These are phyloP conservation scores for Cololabis saira DNA, from an alignment of 2,113 vertebrate genomes.

Conservation along the genomic window DNA sequence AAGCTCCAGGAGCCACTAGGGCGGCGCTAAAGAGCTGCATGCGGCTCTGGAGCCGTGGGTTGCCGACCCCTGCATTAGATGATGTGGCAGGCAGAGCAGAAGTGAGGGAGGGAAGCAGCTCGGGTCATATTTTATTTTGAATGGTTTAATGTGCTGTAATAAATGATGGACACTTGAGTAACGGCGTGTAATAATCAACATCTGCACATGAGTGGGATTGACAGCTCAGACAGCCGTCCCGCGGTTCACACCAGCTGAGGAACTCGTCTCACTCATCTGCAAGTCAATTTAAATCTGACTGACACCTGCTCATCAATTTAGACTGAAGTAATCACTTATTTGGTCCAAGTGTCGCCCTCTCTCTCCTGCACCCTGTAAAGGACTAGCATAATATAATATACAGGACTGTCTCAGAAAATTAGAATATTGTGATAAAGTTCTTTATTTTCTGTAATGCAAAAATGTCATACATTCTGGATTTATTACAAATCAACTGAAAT, in stretches of 20 bases:
- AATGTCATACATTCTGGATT: too few species aligned
- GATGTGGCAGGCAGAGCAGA: background rate
- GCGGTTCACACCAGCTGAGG: constrained; percentile 34
- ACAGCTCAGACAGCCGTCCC: constrained; percentile 43
- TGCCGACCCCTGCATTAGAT: constrained; percentile 11
- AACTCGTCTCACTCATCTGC: constrained; percentile 42
- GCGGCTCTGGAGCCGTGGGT: too few species aligned
- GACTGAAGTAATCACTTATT: constrained; percentile 33
- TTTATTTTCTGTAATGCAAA: too few species aligned
- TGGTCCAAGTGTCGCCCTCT: constrained; percentile 3
- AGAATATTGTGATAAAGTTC: too few species aligned
- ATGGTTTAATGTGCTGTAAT: constrained; percentile 30
- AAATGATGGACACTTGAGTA: constrained; percentile 54
- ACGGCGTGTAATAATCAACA: constrained; percentile 47
- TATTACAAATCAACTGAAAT: too few species aligned
- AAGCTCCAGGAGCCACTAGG: too few species aligned
- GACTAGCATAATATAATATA: too few species aligned
- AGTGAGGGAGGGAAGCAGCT: background rate
- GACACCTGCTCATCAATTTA: constrained; percentile 49
- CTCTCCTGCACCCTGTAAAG: background rate
- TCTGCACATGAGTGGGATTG: constrained; percentile 58
- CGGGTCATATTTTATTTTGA: constrained; percentile 19
- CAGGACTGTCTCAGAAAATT: too few species aligned
- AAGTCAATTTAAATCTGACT: constrained; percentile 58
- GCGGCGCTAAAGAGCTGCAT: too few species aligned